Evolutionary conservation across 1,140 invertebrate species (phyloP).

Genomic region (Caenorhabditis briggsae): DNA sequence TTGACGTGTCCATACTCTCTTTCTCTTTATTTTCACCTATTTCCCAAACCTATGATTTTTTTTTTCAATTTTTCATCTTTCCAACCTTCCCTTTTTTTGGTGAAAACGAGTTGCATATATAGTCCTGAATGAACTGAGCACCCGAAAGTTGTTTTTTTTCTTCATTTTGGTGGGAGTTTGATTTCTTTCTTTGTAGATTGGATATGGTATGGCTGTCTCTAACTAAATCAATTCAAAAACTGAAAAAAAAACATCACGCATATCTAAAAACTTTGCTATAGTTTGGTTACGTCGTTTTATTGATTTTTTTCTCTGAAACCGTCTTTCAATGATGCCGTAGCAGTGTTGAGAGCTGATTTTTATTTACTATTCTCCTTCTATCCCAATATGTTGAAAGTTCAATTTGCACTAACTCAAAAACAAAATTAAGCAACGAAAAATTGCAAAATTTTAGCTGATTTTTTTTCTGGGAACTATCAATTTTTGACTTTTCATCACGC

Average conservation of each 20-base stretch:
- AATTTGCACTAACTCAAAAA: slow-evolving; percentile 48
- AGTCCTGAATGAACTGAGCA: slow-evolving; percentile 51
- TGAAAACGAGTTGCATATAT: slow-evolving; percentile 19
- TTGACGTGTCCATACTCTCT: slow-evolving; percentile 55
- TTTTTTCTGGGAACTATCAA: no score
- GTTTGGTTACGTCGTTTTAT: slow-evolving; percentile 21
- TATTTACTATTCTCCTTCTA: slow-evolving; percentile 1
- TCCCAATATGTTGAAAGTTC: slow-evolving; percentile 34
- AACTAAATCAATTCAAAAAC: neutral
- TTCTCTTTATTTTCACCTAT: slow-evolving; percentile 52
- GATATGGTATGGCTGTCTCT: slow-evolving; percentile 39
- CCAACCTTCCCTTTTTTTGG: neutral
- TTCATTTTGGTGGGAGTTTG: slow-evolving; percentile 31
- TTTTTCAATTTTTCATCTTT: slow-evolving; percentile 42
- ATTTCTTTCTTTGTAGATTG: slow-evolving; percentile 30
- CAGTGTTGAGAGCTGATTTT: slow-evolving; percentile 3
- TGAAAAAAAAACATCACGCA: neutral
- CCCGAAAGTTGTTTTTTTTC: neutral
- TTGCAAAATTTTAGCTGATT: no score
- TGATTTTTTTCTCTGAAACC: neutral
- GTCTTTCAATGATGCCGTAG: neutral
- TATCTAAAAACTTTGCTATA: slow-evolving; percentile 44
- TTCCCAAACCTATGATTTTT: slow-evolving; percentile 38
- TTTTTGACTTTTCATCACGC: slow-evolving; percentile 48
- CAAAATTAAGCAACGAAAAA: no score